Conservation (phyloP, 2,888 invertebrate genomes). For the Apeira syringaria region DNA sequence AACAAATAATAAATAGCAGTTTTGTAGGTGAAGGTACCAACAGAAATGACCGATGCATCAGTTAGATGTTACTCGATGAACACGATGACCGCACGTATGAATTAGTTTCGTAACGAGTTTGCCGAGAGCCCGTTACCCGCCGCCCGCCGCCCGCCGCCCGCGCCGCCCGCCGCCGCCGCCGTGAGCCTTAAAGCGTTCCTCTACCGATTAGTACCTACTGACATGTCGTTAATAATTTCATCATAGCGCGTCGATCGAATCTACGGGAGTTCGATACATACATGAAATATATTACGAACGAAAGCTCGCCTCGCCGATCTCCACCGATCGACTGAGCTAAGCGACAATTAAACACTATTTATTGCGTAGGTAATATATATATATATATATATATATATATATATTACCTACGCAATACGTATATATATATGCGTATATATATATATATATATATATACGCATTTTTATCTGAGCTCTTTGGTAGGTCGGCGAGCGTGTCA, state of each 20-base stretch:
- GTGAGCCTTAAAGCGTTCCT: conserved; percentile 47
- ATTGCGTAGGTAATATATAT: no score
- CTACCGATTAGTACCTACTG: conserved; percentile 67
- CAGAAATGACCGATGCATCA: conserved; percentile 38
- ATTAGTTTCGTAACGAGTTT: conserved; percentile 69
- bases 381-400: no score
- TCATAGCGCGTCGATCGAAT: conserved; percentile 44
- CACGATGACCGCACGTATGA: conserved; percentile 47
- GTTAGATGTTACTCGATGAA: conserved; percentile 42
- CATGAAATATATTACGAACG: conserved; percentile 22
- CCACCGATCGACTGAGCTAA: no score
- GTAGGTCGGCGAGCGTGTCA: no score
- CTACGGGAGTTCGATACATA: conserved; percentile 5
- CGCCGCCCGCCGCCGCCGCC: no score
- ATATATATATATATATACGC: no score
- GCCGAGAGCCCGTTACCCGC: conserved; percentile 63
- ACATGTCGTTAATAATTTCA: conserved; percentile 62
- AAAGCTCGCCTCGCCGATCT: conserved; percentile 24
- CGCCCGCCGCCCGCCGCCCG: no score
- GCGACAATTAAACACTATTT: no score
- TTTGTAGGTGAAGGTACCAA: conserved; percentile 33
- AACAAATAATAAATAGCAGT: conserved; percentile 26
- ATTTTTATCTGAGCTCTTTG: no score
- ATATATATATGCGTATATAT: no score
- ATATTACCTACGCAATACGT: no score